Conservation (phyloP, 2,797 vertebrate species). For the Squalus acanthias region DNA sequence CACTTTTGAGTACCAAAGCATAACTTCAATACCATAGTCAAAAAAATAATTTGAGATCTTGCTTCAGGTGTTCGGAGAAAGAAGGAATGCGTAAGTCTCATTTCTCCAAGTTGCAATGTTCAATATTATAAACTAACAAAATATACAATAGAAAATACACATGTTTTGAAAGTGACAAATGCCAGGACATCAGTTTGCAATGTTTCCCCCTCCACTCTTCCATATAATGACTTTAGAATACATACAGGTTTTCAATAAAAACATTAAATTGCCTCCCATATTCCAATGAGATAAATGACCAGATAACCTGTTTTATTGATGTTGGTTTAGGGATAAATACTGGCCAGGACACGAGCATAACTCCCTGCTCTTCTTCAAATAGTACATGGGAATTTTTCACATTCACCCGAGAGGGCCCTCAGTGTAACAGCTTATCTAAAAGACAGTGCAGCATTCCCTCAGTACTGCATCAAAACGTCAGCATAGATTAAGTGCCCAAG, state of each 20-base stretch:
- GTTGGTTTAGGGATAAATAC: not conserved
- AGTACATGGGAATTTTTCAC: too few species aligned
- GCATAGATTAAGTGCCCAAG: not conserved
- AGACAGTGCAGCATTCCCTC: not conserved
- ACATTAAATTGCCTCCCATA: not conserved
- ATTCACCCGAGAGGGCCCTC: not conserved
- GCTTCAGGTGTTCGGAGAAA: not conserved
- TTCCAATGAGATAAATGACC: not conserved
- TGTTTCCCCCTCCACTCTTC: not conserved
- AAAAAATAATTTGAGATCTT: not conserved
- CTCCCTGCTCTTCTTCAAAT: not conserved
- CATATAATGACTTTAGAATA: not conserved
- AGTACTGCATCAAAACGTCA: not conserved
- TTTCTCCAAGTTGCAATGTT: not conserved
- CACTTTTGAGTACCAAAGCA: not conserved
- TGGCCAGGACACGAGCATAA: not conserved
- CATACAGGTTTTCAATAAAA: not conserved
- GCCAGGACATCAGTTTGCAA: not conserved
- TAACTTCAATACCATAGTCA: not conserved
- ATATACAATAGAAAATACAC: not conserved
- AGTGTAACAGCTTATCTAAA: not conserved
- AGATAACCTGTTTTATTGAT: not conserved
- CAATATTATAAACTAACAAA: not conserved
- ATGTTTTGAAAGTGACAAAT: not conserved
- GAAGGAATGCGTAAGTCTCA: not conserved